A percentile compares a stretch with the other conserved stretches of the same genome.
Conservation (phyloP, 2,797 vertebrate species). For the Heteromormyrus szaboi region DNA sequence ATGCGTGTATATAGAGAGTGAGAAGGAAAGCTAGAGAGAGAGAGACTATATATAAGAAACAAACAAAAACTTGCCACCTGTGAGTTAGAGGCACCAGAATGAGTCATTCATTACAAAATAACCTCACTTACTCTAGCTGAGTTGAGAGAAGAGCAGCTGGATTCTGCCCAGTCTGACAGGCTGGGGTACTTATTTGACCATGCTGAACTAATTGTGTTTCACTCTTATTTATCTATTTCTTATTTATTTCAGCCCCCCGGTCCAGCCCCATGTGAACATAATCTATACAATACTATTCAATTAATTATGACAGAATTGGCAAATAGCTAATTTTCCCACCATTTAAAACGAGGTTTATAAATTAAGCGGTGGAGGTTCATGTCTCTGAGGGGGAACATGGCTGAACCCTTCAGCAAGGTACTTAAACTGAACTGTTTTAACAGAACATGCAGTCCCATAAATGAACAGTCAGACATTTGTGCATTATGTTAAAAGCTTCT, state of each 20-base stretch:
- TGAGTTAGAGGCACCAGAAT: neutral
- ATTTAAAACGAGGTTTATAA: neutral
- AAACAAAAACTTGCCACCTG: neutral
- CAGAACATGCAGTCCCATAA: neutral
- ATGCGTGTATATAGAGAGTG: neutral
- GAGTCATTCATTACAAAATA: neutral
- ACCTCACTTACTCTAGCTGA: neutral
- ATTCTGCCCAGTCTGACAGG: neutral
- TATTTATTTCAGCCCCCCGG: neutral
- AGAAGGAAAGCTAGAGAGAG: neutral
- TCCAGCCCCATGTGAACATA: neutral
- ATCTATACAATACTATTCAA: neutral
- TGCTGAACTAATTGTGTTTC: neutral
- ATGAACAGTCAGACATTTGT: neutral
- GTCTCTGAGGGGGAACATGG: neutral
- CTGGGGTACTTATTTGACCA: neutral
- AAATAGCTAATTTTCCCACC: neutral
- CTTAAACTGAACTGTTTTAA: neutral
- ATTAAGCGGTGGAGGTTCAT: neutral
- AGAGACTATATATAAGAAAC: neutral
- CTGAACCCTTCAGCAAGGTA: neutral
- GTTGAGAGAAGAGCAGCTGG: neutral
- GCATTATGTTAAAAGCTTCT: neutral
- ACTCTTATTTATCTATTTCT: neutral
- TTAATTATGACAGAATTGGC: constrained; percentile 1